A percentile compares a stretch with the other conserved stretches of the same genome.
Conservation (phyloP, 1,140 invertebrate genomes). For the Drosophila ananassae region DNA sequence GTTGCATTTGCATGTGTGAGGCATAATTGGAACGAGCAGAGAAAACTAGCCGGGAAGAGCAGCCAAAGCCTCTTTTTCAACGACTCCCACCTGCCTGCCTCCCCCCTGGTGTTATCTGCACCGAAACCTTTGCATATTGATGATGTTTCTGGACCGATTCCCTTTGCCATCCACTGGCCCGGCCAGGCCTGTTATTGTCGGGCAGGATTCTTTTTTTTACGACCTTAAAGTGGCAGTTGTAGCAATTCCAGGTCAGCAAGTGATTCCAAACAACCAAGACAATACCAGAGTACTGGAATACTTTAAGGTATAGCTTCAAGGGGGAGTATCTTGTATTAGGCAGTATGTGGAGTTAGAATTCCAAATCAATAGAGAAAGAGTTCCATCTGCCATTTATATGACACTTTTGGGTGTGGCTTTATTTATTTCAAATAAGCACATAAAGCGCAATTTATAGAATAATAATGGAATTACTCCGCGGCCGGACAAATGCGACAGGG, state of each 20-base stretch:
- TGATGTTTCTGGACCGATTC: conserved; percentile 48
- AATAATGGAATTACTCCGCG: background rate
- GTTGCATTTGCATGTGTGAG: conserved; percentile 79
- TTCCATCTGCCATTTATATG: no score
- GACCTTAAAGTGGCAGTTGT: conserved; percentile 40
- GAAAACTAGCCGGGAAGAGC: conserved; percentile 17
- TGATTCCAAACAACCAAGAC: background rate
- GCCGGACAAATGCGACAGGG: conserved; percentile 15
- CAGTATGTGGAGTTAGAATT: no score
- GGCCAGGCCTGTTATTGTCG: conserved; percentile 47
- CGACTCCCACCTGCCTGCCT: background rate
- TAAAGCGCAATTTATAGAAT: conserved; percentile 42
- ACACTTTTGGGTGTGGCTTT: background rate
- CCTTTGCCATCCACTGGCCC: background rate
- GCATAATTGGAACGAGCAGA: conserved; percentile 63
- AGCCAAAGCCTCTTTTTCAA: conserved; percentile 12
- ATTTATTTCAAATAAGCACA: conserved; percentile 23
- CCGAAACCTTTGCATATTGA: conserved; percentile 69
- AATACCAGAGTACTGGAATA: background rate
- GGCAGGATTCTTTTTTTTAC: conserved; percentile 24
- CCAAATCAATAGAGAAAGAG: no score
- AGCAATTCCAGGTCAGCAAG: background rate
- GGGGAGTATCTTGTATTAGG: no score
- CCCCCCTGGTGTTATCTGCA: conserved; percentile 2
- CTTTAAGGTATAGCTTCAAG: background rate